Evolutionary conservation across 2,797 vertebrate species (phyloP).

Genomic region (Danio jaintianensis): DNA sequence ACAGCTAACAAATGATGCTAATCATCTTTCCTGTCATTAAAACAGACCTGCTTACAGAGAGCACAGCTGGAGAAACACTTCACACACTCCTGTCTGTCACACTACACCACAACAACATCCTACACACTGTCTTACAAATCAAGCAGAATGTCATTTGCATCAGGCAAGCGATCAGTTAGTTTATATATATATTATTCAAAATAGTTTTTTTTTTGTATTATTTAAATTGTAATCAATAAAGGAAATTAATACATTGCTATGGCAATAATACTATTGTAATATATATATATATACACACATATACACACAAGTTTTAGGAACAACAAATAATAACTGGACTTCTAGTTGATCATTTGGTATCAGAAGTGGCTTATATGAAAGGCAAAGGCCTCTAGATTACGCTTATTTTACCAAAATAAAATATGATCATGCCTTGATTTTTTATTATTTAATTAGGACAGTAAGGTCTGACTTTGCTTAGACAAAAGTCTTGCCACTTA

Average conservation of each 20-base stretch:
- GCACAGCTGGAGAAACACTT: conserved; percentile 22
- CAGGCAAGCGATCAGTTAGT: background rate
- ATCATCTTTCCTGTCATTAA: conserved; percentile 30
- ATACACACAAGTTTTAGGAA: too few species aligned
- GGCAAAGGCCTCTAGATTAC: too few species aligned
- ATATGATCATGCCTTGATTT: too few species aligned
- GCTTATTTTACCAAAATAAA: too few species aligned
- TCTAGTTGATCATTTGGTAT: too few species aligned
- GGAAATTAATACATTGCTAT: background rate
- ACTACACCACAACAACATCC: background rate
- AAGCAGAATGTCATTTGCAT: background rate
- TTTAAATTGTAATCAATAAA: background rate
- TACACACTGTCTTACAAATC: background rate
- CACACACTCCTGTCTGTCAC: background rate
- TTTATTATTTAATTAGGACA: too few species aligned
- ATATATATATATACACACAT: too few species aligned
- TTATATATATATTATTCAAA: background rate
- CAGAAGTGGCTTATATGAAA: too few species aligned
- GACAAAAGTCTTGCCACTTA: too few species aligned
- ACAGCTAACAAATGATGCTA: background rate
- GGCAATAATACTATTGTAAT: background rate
- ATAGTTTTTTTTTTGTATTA: background rate
- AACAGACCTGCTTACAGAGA: conserved; percentile 8
- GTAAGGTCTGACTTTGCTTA: too few species aligned
- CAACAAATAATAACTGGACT: too few species aligned